These are phyloP conservation scores for Xenopus tropicalis DNA, from an alignment of 2,113 vertebrate genomes.

Conservation along the genomic window DNA sequence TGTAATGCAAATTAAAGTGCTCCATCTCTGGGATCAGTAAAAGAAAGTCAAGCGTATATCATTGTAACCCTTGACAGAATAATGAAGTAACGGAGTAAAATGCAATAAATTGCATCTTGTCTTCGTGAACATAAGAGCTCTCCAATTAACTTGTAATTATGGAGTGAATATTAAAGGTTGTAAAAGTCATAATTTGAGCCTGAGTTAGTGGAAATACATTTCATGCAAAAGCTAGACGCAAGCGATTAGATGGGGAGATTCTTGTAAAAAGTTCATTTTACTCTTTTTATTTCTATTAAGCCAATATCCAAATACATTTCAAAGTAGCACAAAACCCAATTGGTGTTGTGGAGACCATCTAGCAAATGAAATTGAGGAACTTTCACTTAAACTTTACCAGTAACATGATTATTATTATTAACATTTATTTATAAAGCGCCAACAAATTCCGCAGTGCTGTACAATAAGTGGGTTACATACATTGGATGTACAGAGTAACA, in stretches of 20 bases:
- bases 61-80: slow-evolving; percentile 11
- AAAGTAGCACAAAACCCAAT: too few species aligned
- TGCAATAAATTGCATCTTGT: slow-evolving; percentile 10
- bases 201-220: slow-evolving; percentile 24
- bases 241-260: slow-evolving; percentile 35
- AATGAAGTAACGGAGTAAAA: neutral
- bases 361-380: too few species aligned
- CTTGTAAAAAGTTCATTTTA: neutral
- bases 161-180: slow-evolving; percentile 24
- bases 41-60: slow-evolving; percentile 21
- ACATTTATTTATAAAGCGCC: too few species aligned
- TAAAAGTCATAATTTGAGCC: slow-evolving; percentile 12
- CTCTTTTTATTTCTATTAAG: too few species aligned
- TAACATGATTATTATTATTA: too few species aligned
- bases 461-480: too few species aligned
- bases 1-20: slow-evolving; percentile 24
- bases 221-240: neutral
- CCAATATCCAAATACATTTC: too few species aligned
- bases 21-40: slow-evolving; percentile 7
- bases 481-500: too few species aligned
- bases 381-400: too few species aligned
- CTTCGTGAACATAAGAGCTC: slow-evolving; percentile 24
- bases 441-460: too few species aligned
- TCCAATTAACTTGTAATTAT: slow-evolving; percentile 37
- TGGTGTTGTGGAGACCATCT: too few species aligned